A percentile compares a stretch with the other conserved stretches of the same genome.
These are phyloP conservation scores for Troides helena DNA, from an alignment of 2,888 invertebrate genomes.

Conservation along the genomic window DNA sequence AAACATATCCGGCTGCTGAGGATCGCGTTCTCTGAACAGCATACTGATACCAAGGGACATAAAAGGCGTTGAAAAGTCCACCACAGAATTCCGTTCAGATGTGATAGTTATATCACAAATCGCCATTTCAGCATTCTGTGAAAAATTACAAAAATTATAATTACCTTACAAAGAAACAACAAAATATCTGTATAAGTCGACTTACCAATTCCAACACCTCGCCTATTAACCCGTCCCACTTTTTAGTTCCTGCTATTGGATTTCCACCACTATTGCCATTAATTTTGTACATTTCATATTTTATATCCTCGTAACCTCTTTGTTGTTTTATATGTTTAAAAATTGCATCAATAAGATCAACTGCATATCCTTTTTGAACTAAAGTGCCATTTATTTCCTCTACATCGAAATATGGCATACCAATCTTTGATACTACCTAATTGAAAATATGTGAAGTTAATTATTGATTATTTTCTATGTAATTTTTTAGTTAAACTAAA, in stretches of 20 bases:
- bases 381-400: conserved; percentile 46
- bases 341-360: conserved; percentile 91
- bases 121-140: conserved; percentile 93
- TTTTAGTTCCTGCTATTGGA: conserved; percentile 82
- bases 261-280: conserved; percentile 84
- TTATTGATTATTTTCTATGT: not conserved
- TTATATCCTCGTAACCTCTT: conserved; percentile 55
- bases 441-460: conserved; percentile 41
- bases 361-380: conserved; percentile 89
- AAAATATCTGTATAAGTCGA: conserved; percentile 19
- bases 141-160: not conserved
- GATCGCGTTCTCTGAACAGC: conserved; percentile 87
- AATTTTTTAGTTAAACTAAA: not conserved
- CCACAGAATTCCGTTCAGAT: conserved; percentile 89
- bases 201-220: conserved; percentile 87
- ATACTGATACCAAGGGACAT: conserved; percentile 97
- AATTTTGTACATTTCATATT: conserved; percentile 84
- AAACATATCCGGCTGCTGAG: conserved; percentile 89
- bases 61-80: conserved; percentile 97
- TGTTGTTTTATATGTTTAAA: conserved; percentile 57
- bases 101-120: conserved; percentile 97
- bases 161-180: too few relatives aligned
- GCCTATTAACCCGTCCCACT: conserved; percentile 89
- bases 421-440: conserved; percentile 80
- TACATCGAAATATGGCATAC: conserved; percentile 57